Evolutionary conservation across 2,888 invertebrate species (phyloP), one percentile per base, ranked within the genome.

Genomic region (Baronia brevicornis): DNA sequence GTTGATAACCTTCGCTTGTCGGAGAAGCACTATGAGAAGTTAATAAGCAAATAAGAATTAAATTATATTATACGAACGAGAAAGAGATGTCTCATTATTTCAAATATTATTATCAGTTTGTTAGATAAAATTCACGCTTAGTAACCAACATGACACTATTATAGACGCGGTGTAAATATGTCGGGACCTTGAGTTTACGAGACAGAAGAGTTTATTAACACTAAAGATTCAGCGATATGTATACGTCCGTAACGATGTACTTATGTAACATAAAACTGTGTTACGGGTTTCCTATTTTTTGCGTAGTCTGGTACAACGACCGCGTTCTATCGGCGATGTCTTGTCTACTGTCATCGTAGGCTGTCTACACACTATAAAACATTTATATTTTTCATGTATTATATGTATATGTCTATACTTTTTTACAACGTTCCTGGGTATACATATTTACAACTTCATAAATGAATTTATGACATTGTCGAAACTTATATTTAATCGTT

Each of bases 221-320:
- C 20, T 5, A 8, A 25, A 11, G 25, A 15, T 12, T 25, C n/a
- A n/a, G n/a, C n/a, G n/a, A 13, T 20, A 34, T 19, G 18, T 23
- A 29, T 11, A 15, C 24, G 34, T 25, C 11, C 19, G 20, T 29
- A 25, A 29, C 28, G 20, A 29, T 35, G 25, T 29, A 35, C 10
- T 35, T 35, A 35, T 24, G 34, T 35, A 35, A 35, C 13, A 19
- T 17, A 17, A 21, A 18, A 11, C 17, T 27, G 22, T 20, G 20
- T 25, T 28, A 29, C 34, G 20, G 21, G 34, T 35, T 35, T 25
- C 24, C 28, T 35, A 35, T 28, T 35, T 35, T 29, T 35, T 25
- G 29, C 25, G 24, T 7, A 12, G 27, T 35, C 24, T 12, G 19
- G 34, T 25, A 12, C 34, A 35, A 29, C 28, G 34, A 29, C 34